Percentiles rank a stretch among this genome's conserved stretches.
These are phyloP conservation scores for Cyprinodon brontotheroides DNA, from an alignment of 2,113 vertebrate genomes.

Conservation along the genomic window DNA sequence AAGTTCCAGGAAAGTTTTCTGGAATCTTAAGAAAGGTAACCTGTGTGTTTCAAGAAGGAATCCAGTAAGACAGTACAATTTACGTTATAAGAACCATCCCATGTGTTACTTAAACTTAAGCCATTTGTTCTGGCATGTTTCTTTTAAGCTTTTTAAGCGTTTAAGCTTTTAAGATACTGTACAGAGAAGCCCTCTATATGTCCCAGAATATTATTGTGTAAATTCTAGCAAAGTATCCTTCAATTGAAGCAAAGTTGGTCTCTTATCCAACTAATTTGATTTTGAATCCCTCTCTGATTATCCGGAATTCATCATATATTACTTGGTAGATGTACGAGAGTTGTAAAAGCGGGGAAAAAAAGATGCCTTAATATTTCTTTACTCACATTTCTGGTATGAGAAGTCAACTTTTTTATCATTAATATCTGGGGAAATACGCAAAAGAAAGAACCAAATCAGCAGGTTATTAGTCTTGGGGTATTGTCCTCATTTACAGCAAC, in stretches of 20 bases:
- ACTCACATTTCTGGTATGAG: too few relatives aligned
- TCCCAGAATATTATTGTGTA: neutral
- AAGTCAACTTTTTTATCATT: neutral
- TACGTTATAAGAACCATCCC: too few relatives aligned
- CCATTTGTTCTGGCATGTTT: too few relatives aligned
- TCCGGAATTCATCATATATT: neutral
- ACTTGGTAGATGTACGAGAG: neutral
- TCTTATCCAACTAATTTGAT: neutral
- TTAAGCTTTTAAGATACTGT: too few relatives aligned
- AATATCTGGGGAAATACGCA: neutral
- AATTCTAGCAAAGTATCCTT: neutral
- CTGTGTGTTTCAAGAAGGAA: too few relatives aligned
- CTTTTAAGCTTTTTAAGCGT: too few relatives aligned
- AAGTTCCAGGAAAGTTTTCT: too few relatives aligned
- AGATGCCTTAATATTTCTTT: neutral
- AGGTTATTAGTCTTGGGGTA: slow-evolving; percentile 23
- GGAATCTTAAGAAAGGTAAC: too few relatives aligned
- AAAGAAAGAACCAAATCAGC: neutral
- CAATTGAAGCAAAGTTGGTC: neutral
- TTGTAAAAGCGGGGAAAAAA: too few relatives aligned
- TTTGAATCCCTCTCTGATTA: neutral
- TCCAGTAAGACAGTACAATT: too few relatives aligned
- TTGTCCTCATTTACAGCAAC: slow-evolving; percentile 48
- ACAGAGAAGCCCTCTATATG: too few relatives aligned
- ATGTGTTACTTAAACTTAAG: too few relatives aligned